These are phyloP conservation scores for Forbesichthys papilliferus DNA, from an alignment of 2,113 vertebrate genomes.

Conservation along the genomic window DNA sequence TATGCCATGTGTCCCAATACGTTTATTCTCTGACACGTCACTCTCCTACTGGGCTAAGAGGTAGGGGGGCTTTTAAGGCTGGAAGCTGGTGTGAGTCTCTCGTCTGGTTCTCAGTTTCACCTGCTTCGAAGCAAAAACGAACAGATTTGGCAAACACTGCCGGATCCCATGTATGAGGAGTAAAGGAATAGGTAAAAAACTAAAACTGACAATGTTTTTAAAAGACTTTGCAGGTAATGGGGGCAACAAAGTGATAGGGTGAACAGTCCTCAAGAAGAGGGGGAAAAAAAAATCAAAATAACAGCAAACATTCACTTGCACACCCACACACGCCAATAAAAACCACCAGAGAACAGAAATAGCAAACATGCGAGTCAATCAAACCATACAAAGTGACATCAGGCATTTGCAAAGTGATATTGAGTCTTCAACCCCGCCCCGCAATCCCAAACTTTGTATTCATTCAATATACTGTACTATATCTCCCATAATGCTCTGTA, in stretches of 20 bases:
- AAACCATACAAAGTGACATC: constrained; percentile 78
- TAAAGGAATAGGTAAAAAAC: constrained; percentile 24
- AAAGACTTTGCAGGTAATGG: constrained; percentile 44
- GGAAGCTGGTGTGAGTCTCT: constrained; percentile 76
- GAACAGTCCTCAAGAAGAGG: constrained; percentile 61
- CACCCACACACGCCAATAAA: constrained; percentile 50
- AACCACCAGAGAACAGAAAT: constrained; percentile 29
- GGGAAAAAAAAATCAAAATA: constrained; percentile 34
- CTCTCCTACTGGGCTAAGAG: constrained; percentile 59
- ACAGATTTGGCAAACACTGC: constrained; percentile 61
- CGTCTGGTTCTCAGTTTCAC: constrained; percentile 53
- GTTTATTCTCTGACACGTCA: constrained; percentile 47
- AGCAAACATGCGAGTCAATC: constrained; percentile 66
- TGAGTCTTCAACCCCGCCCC: constrained; percentile 60
- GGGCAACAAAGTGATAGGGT: constrained; percentile 49
- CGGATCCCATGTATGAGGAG: constrained; percentile 22
- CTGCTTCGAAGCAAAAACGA: constrained; percentile 56
- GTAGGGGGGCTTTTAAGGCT: constrained; percentile 78
- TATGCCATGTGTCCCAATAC: constrained; percentile 39
- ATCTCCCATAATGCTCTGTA: constrained; percentile 59
- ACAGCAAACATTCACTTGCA: constrained; percentile 68
- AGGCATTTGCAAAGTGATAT: constrained; percentile 79
- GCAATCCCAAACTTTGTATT: constrained; percentile 44
- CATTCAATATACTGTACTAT: constrained; percentile 29
- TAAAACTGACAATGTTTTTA: constrained; percentile 34